A percentile compares a stretch with the other conserved stretches of the same genome.
Conservation (phyloP, 2,888 invertebrate species). For the Gortyna flavago region DNA sequence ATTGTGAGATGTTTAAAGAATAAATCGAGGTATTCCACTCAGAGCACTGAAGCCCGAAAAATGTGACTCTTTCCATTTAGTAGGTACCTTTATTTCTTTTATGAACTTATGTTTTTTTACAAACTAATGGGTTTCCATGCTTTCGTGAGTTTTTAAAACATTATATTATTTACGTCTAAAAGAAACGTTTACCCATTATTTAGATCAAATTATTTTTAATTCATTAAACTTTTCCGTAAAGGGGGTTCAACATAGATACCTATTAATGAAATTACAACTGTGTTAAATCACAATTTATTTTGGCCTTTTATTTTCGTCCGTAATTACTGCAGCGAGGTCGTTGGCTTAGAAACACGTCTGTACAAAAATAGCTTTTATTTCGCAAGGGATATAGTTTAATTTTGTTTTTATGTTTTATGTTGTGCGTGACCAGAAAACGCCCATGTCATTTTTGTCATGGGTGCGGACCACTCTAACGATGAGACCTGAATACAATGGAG, state of each 20-base stretch:
- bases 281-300: conserved; percentile 79
- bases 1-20: not conserved
- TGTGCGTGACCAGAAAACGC: conserved; percentile 84
- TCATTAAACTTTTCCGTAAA: conserved; percentile 43
- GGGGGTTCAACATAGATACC: conserved; percentile 61
- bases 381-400: conserved; percentile 68
- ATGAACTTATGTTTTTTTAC: conserved; percentile 1
- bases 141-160: not conserved
- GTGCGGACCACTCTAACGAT: conserved; percentile 75
- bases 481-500: conserved; percentile 64
- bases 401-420: conserved; percentile 62
- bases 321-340: conserved; percentile 78
- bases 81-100: not conserved
- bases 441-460: conserved; percentile 82
- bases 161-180: conserved; percentile 3
- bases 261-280: conserved; percentile 71
- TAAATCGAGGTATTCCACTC: too few species aligned
- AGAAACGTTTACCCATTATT: conserved; percentile 19
- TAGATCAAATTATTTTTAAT: conserved; percentile 29
- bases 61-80: not conserved
- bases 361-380: conserved; percentile 75
- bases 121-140: not conserved
- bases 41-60: not conserved
- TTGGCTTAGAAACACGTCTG: conserved; percentile 62
- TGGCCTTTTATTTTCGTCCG: conserved; percentile 74